Percentiles rank a stretch among this genome's conserved stretches.
phyloP scores from a whole-genome alignment of 2,888 invertebrate genomes.

The Macroteleia sp. region DNA sequence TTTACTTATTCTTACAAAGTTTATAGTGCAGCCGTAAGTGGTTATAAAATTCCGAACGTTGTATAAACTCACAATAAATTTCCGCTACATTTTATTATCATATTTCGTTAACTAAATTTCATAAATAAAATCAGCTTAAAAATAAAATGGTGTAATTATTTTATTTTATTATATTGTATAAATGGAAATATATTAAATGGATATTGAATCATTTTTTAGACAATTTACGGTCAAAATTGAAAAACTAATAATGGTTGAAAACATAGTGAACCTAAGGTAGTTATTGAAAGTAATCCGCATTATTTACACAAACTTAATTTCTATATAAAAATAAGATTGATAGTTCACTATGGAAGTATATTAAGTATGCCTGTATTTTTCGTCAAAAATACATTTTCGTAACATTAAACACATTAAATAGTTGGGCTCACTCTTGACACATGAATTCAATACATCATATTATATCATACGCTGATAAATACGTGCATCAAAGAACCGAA shows the following conservation, averaged over 20 bases:
- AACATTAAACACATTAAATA: slow-evolving; percentile 31
- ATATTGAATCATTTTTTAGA: no score
- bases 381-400: slow-evolving; percentile 1
- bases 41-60: slow-evolving; percentile 37
- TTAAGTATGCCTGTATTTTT: not conserved
- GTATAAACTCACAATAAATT: slow-evolving; percentile 45
- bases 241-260: no score
- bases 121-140: slow-evolving; percentile 18
- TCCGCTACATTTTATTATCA: slow-evolving; percentile 26
- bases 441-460: slow-evolving; percentile 26
- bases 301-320: no score
- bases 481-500: slow-evolving; percentile 17
- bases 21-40: slow-evolving; percentile 28
- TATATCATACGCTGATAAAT: slow-evolving; percentile 37
- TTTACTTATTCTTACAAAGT: slow-evolving; percentile 31
- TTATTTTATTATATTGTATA: no score
- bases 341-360: slow-evolving; percentile 3
- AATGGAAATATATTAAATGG: no score
- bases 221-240: no score
- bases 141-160: no score
- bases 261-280: no score
- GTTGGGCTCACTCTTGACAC: slow-evolving; percentile 20
- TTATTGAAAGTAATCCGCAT: no score
- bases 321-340: no score
- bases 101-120: slow-evolving; percentile 37